A percentile compares a stretch with the other conserved stretches of the same genome.
phyloP scores from a whole-genome alignment of 2,113 vertebrate species.

The Uropsilus gracilis region DNA sequence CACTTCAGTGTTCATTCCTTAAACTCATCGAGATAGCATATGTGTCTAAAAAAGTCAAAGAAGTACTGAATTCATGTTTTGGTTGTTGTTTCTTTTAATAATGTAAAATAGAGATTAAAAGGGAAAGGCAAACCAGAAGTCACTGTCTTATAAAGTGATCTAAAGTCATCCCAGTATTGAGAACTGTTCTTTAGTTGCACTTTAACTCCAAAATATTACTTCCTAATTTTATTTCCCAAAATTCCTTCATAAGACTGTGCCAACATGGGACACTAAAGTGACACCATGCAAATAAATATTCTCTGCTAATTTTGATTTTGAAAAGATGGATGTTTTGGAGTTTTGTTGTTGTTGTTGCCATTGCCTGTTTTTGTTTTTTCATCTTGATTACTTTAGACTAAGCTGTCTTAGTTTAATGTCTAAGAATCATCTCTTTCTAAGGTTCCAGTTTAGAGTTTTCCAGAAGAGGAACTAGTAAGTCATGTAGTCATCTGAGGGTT shows the following conservation, averaged over 20 bases:
- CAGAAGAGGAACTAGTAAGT: not conserved
- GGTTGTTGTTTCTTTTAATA: not conserved
- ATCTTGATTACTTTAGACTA: not conserved
- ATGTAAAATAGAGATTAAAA: conserved; percentile 19
- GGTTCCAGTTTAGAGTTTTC: not conserved
- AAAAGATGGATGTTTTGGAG: accelerated
- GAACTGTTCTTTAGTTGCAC: not conserved
- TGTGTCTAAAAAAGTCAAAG: not conserved
- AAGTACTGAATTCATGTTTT: not conserved
- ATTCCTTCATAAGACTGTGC: not conserved
- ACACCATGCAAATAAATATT: not conserved
- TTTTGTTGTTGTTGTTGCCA: no score
- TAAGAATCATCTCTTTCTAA: not conserved
- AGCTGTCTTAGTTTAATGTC: not conserved
- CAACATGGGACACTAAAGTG: not conserved
- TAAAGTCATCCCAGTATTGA: not conserved
- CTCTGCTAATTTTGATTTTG: not conserved
- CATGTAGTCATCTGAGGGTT: not conserved
- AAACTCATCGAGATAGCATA: not conserved
- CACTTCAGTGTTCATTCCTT: not conserved
- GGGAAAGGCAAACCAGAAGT: not conserved
- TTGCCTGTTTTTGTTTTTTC: not conserved
- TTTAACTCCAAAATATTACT: not conserved
- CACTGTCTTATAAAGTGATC: not conserved
- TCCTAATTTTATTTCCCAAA: not conserved